Percentiles rank a stretch among this genome's conserved stretches.
These are phyloP conservation scores for Tetranychus cinnabarinus DNA, from an alignment of 1,140 invertebrate genomes.

Conservation along the genomic window DNA sequence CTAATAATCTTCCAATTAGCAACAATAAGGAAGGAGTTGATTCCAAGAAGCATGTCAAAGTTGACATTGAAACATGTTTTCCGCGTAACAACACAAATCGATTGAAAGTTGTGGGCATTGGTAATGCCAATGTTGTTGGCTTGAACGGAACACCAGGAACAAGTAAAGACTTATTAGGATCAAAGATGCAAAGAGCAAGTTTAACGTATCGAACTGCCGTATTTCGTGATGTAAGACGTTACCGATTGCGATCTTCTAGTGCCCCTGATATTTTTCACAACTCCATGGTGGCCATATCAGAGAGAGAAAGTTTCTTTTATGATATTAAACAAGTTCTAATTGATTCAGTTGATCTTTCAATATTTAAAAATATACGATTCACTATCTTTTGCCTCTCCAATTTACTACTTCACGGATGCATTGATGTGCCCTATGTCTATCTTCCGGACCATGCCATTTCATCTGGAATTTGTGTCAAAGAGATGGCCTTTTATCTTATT, in stretches of 20 bases:
- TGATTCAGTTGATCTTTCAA: slow-evolving; percentile 52
- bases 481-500: slow-evolving; percentile 49
- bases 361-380: slow-evolving; percentile 45
- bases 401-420: slow-evolving; percentile 58
- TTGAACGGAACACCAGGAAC: too few relatives aligned
- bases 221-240: slow-evolving; percentile 40
- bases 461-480: slow-evolving; percentile 39
- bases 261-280: slow-evolving; percentile 73
- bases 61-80: too few relatives aligned
- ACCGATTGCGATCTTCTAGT: slow-evolving; percentile 55
- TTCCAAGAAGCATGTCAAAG: too few relatives aligned
- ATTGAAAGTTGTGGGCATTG: too few relatives aligned
- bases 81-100: too few relatives aligned
- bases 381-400: slow-evolving; percentile 58
- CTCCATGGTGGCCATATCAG: slow-evolving; percentile 50
- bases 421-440: slow-evolving; percentile 67
- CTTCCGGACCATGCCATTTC: slow-evolving; percentile 44
- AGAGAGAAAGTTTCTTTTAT: background rate
- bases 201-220: slow-evolving; percentile 56
- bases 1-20: too few relatives aligned
- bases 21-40: too few relatives aligned
- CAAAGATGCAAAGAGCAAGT: slow-evolving; percentile 12
- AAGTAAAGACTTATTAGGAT: too few relatives aligned
- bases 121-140: too few relatives aligned
- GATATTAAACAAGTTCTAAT: slow-evolving; percentile 47